A percentile compares a stretch with the other conserved stretches of the same genome.
phyloP scores from a whole-genome alignment of 2,113 vertebrate genomes.

The Burhinus bistriatus region DNA sequence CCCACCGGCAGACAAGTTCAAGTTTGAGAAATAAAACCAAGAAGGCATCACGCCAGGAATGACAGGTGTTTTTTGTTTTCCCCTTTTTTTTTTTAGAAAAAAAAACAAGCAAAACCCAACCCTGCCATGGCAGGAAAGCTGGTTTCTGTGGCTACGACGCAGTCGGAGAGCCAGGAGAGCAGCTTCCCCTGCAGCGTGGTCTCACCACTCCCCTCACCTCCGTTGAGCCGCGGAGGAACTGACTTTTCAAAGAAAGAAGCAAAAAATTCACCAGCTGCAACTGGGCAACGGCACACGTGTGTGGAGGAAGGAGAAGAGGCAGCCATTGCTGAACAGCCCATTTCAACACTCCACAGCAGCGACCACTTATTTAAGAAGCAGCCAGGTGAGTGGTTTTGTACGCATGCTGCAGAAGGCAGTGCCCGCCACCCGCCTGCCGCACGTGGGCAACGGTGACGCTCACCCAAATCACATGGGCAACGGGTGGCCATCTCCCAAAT shows the following conservation, averaged over 20 bases:
- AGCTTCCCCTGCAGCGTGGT: neutral
- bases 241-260: neutral
- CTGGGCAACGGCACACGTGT: fast-evolving
- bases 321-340: neutral
- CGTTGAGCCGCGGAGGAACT: neutral
- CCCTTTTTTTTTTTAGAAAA: neutral
- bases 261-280: neutral
- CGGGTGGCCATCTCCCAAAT: neutral
- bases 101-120: neutral
- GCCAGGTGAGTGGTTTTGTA: neutral
- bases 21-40: neutral
- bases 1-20: neutral
- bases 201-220: neutral
- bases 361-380: neutral
- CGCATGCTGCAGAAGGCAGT: fast-evolving
- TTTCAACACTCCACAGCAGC: neutral
- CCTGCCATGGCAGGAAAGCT: neutral
- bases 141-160: neutral
- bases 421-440: neutral
- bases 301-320: neutral
- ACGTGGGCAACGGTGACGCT: neutral
- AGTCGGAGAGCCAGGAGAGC: neutral
- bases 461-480: neutral
- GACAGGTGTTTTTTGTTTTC: neutral
- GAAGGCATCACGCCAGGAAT: neutral